Evolutionary conservation across 2,888 invertebrate species (phyloP).

Genomic region (Cephus pygmeus): DNA sequence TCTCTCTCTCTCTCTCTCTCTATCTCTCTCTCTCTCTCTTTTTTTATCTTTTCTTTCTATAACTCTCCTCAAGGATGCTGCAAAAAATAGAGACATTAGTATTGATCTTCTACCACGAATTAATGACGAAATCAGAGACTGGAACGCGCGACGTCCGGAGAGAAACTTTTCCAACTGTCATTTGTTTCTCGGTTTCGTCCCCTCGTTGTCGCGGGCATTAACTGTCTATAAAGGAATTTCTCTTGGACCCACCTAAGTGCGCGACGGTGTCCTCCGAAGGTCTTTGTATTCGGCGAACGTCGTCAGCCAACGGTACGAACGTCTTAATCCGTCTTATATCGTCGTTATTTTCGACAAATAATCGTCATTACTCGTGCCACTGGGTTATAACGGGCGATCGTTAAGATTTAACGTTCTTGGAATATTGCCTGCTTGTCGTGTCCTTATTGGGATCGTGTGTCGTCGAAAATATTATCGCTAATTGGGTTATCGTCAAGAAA

Average conservation of each 20-base stretch:
- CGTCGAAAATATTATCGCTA: background rate
- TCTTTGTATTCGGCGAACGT: background rate
- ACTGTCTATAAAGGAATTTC: background rate
- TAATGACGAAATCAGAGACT: slow-evolving; percentile 59
- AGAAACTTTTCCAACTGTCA: slow-evolving; percentile 51
- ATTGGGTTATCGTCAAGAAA: background rate
- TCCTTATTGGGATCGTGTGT: background rate
- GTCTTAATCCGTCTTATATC: slow-evolving; percentile 34
- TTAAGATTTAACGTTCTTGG: slow-evolving; percentile 5
- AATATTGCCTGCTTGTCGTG: background rate
- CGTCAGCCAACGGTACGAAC: slow-evolving; percentile 9
- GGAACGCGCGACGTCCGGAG: slow-evolving; percentile 39
- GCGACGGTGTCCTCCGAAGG: background rate
- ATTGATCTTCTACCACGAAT: slow-evolving; percentile 45
- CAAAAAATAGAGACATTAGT: slow-evolving; percentile 33
- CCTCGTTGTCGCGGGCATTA: background rate
- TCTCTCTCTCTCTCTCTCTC: no score
- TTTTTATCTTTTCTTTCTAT: background rate
- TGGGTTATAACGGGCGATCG: slow-evolving; percentile 8
- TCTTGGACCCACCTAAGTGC: background rate
- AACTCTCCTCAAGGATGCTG: background rate
- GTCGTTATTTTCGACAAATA: slow-evolving; percentile 36
- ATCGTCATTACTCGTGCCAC: slow-evolving; percentile 27
- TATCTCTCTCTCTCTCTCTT: no score
- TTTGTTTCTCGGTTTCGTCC: slow-evolving; percentile 38